Evolutionary conservation across 1,140 invertebrate genomes (phyloP).

Genomic region (Drosophila tropicalis): DNA sequence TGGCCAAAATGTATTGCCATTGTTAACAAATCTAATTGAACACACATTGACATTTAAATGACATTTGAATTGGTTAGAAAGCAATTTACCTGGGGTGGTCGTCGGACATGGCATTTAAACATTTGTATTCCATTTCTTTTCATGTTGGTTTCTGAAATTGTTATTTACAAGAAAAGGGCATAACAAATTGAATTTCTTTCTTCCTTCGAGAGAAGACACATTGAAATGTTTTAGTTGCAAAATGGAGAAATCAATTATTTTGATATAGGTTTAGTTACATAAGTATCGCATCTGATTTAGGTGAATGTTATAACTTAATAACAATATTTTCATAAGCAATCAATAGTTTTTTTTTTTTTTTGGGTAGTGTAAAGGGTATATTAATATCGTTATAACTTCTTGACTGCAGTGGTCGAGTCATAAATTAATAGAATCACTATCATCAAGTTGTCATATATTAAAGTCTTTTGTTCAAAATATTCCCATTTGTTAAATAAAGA

Average conservation of each 20-base stretch:
- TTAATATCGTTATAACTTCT: no score
- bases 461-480: no score
- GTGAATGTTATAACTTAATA: no score
- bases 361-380: no score
- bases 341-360: no score
- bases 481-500: no score
- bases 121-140: constrained; percentile 23
- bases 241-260: no score
- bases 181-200: constrained; percentile 21
- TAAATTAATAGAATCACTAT: no score
- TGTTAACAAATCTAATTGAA: constrained; percentile 56
- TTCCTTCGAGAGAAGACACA: not conserved
- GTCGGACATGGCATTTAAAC: constrained; percentile 22
- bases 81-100: constrained; percentile 24
- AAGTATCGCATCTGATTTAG: no score
- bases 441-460: no score
- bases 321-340: no score
- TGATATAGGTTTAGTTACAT: not conserved
- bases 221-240: not conserved
- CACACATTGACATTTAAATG: constrained; percentile 75
- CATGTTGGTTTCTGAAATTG: constrained; percentile 29
- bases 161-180: constrained; percentile 36
- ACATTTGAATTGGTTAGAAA: constrained; percentile 71
- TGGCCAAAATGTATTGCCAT: constrained; percentile 70
- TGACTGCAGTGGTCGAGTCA: no score